Evolutionary conservation across 1,140 invertebrate genomes (phyloP), one percentile per base, ranked within the genome.

Genomic region (Mya arenaria): DNA sequence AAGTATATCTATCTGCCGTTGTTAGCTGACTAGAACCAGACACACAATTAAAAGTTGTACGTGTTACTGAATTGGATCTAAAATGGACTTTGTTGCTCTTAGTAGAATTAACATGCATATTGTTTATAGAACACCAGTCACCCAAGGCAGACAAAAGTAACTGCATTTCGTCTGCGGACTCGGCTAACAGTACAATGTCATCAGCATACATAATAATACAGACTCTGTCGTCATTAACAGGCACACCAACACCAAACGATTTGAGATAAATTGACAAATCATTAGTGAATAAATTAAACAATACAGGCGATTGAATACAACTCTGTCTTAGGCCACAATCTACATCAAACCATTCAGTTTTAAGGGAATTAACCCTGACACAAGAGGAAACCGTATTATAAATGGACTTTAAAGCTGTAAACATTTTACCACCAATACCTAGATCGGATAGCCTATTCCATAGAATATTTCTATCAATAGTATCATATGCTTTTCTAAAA

Each of bases 201-300:
- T 74, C 71, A 23, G 71, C 71, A 74, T 62, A 74, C 17, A 74
- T 23, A 39, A 74, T 60, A 62, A 74, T 74, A 41, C 71, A 74
- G 37, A 74, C 32, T 1, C n/a, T 15, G 19, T 74, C 55, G 19
- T 74, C 71, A 60, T 39, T 39, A 74, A 60, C 25, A 55, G 19
- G 3, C 0, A 71, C 23, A 13, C 68, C 68, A 5, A 55, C 37
- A 32, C 56, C 56, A 5, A 71, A 55, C 15, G 68, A 55, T 41
- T 71, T 74, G 0, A 74, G 19, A 60, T 23, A 74, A 2, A 74
- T 15, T 37, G 71, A 23, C 30, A 74, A 41, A 44, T 74, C 71
- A 74, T 74, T 74, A 37, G 62, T 25, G 41, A 60, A 74, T 15
- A 62, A 15, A 39, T 62, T 74, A 28, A 74, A 74, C 32, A 74